phyloP scores from a whole-genome alignment of 2,888 invertebrate species.

The Acronicta aceris region DNA sequence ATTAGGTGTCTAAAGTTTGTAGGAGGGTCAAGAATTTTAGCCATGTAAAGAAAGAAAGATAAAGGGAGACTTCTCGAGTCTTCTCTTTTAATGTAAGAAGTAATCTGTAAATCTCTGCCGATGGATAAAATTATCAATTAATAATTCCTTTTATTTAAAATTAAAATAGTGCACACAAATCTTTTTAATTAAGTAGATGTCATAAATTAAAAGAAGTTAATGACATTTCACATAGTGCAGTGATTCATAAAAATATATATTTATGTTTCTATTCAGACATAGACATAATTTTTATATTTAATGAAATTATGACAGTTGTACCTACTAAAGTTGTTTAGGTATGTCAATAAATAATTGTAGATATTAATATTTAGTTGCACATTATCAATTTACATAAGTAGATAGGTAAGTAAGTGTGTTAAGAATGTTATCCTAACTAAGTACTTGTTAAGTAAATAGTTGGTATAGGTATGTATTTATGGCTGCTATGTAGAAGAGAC shows the following conservation, averaged over 20 bases:
- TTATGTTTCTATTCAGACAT: conserved; percentile 28
- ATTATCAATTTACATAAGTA: conserved; percentile 36
- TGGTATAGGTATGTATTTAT: not conserved
- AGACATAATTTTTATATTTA: conserved; percentile 35
- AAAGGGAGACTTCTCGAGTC: too few relatives aligned
- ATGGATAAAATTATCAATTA: too few relatives aligned
- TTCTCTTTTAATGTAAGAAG: too few relatives aligned
- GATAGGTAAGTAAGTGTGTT: conserved; percentile 3
- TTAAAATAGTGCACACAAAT: not conserved
- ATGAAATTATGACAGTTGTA: conserved; percentile 34
- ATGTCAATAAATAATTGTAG: conserved; percentile 35
- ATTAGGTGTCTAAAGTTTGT: too few relatives aligned
- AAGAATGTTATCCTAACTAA: conserved; percentile 24
- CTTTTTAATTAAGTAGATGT: not conserved
- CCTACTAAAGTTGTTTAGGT: conserved; percentile 29
- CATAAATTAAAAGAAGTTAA: conserved; percentile 4
- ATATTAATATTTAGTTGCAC: conserved; percentile 23
- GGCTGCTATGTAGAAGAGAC: not conserved
- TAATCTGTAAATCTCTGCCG: too few relatives aligned
- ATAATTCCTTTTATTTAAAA: too few relatives aligned
- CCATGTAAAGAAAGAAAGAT: too few relatives aligned
- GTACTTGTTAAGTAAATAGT: conserved; percentile 21
- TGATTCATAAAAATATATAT: conserved; percentile 24
- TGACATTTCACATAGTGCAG: conserved; percentile 12
- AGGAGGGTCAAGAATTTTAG: too few relatives aligned